Evolutionary conservation across 2,113 vertebrate genomes (phyloP), one percentile per base, ranked within the genome.

Genomic region (Callithrix jacchus): DNA sequence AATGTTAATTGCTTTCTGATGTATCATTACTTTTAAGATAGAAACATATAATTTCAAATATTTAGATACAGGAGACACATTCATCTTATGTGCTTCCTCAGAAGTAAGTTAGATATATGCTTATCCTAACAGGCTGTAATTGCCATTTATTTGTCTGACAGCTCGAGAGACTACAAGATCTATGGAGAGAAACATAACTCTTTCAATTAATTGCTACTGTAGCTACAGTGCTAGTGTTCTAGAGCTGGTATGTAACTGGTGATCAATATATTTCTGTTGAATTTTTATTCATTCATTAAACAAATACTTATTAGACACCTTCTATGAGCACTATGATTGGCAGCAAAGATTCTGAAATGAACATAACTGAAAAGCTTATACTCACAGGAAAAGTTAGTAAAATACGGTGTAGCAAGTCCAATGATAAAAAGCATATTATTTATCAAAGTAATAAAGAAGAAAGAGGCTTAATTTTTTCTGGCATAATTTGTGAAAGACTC

Each of bases 201-300:
- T 71, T 87, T 81, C 37, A 49, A 93, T 76, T 49, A 87, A 93
- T 76, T 49, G 76, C 47, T 61, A 42, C 9, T 84, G 4, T 18
- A 91, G 18, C 13, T 30, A 77, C 30, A 37, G 40, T 64, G 4
- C 23, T 64, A 9, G 47, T 49, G 12, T 35, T 87, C 23, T 64
- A 37, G 52, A 37, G 2, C 10, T 64, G n/a, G 1, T 90, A 77
- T 76, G 1, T 40, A 93, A 42, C 25, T 85, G 88, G 2, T 21
- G 16, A 37, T 77, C 70, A 61, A 61, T 30, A 47, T 32, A 77
- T 66, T 71, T 83, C 71, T 95, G 54, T 91, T 95, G 27, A 91
- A 35, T 40, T 90, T 97, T 56, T 71, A 94, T 56, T 73, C 47
- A 79, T 83, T 96, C 35, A 80, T 74, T 82, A 79, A 95, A 66